Percentiles rank a stretch among this genome's conserved stretches.
Conservation (phyloP, 2,113 vertebrate species). For the Labeo rohita region DNA sequence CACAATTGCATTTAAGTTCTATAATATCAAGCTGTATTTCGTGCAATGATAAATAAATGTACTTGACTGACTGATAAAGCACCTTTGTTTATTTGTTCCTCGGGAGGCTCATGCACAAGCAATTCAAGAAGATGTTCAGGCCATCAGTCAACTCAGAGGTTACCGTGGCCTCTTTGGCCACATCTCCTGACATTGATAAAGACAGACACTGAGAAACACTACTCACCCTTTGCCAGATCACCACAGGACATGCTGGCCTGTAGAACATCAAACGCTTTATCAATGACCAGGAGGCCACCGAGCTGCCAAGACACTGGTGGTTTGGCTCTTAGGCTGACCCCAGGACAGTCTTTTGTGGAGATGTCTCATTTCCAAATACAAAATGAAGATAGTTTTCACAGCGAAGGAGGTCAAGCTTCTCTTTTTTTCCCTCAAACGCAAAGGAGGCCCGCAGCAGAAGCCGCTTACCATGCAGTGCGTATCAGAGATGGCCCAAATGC, state of each 20-base stretch:
- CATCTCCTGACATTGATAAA: slow-evolving; percentile 71
- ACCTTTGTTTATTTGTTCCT: slow-evolving; percentile 1
- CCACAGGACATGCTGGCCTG: slow-evolving; percentile 58
- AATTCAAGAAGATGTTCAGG: slow-evolving; percentile 57
- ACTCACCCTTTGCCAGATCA: slow-evolving; percentile 60
- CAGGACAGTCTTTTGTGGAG: slow-evolving; percentile 56
- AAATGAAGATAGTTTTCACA: slow-evolving; percentile 42
- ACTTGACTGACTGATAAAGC: neutral
- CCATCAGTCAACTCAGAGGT: slow-evolving; percentile 68
- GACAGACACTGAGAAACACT: slow-evolving; percentile 60
- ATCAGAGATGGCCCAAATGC: slow-evolving; percentile 20
- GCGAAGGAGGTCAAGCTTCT: slow-evolving; percentile 33
- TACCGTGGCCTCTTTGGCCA: slow-evolving; percentile 65
- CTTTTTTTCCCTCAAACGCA: slow-evolving; percentile 3
- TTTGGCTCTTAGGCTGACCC: slow-evolving; percentile 51
- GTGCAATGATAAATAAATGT: neutral
- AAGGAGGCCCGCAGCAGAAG: slow-evolving; percentile 3
- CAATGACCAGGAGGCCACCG: slow-evolving; percentile 51
- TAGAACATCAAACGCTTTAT: slow-evolving; percentile 56
- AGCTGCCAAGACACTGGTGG: slow-evolving; percentile 53
- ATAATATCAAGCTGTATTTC: neutral
- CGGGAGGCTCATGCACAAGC: slow-evolving; percentile 59
- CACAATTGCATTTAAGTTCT: neutral
- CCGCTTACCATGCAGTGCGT: slow-evolving; percentile 24
- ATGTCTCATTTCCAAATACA: slow-evolving; percentile 54